These are phyloP conservation scores for Leptopilina drosophilae DNA, from an alignment of 2,888 invertebrate species.

Conservation along the genomic window DNA sequence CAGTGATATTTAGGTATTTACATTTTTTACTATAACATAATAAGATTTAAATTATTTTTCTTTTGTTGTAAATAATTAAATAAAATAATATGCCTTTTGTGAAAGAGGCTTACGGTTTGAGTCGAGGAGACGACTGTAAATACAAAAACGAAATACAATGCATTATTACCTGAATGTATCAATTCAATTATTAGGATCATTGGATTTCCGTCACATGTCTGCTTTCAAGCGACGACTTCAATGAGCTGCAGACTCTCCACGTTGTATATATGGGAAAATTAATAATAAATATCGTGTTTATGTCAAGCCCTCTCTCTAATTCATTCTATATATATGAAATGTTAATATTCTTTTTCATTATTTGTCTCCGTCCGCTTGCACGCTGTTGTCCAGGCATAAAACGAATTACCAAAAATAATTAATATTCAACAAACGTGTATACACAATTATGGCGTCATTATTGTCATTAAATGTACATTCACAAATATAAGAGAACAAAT, in stretches of 20 bases:
- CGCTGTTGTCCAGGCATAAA: neutral
- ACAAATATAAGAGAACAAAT: too few relatives aligned
- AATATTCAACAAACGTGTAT: conserved; percentile 1
- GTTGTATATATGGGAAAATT: neutral
- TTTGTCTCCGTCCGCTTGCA: neutral
- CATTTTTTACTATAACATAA: too few relatives aligned
- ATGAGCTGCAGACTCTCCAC: neutral
- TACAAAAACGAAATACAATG: neutral
- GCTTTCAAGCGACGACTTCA: neutral
- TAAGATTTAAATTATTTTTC: too few relatives aligned
- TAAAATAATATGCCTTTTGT: neutral
- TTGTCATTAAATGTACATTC: neutral
- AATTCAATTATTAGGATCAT: conserved; percentile 8
- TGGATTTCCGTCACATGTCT: conserved; percentile 16
- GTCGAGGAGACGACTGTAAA: neutral
- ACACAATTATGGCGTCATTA: neutral
- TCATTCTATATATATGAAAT: neutral
- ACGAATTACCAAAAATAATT: conserved; percentile 9
- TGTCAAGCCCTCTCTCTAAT: conserved; percentile 8
- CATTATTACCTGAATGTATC: neutral
- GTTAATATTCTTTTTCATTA: neutral
- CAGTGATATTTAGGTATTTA: too few relatives aligned
- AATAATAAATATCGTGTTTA: conserved; percentile 12
- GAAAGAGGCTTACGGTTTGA: neutral
- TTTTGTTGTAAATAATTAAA: too few relatives aligned